Evolutionary conservation across 2,113 vertebrate species (phyloP), one percentile per base, ranked within the genome.

Genomic region (Carollia perspicillata): DNA sequence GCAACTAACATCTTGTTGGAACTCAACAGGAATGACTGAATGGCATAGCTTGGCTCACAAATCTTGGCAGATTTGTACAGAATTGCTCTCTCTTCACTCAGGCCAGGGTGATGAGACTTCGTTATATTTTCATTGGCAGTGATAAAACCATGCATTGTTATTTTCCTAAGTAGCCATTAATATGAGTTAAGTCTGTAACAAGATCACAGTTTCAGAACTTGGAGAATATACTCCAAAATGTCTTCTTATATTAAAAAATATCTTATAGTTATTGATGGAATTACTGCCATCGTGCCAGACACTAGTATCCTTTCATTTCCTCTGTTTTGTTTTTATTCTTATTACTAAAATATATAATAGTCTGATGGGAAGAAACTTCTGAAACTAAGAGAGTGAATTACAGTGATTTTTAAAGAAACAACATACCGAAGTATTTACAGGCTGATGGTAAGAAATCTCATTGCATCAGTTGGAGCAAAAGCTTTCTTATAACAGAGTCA

Each of bases 1-100:
- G 96, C 97, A 98, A 96, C 97, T 97, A 92, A 97, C 97, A 96
- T 97, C 96, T 98, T 96, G 94, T 97, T 98, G 93, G 97, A 97
- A 95, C 47, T 35, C 80, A 37, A 42, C 60, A 95, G 81, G 68
- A 53, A 51, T 79, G 30, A 23, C 47, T 22, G 75, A 53, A 51
- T 74, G n/a, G 18, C 13, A 4, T 8, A 80, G 42, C 2, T 18
- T 12, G 13, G 40, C 51, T 81, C n/a, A 40, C 84, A 47, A 6
- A 53, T 83, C 84, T 44, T 77, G 66, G 20, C 49, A 87, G 40
- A 28, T 58, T 20, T 66, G 3, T 30, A 22, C 22, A 42, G 53
- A 90, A 66, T 37, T 30, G 8, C 37, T 87, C 4, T 14, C 44
- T n/a, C 55, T 77, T 88, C 35, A 17, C 23, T 35, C 28, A 71